Percentiles rank a stretch among this genome's conserved stretches.
Conservation (phyloP, 2,888 invertebrate genomes). For the Rhimphoctona megacephalus region DNA sequence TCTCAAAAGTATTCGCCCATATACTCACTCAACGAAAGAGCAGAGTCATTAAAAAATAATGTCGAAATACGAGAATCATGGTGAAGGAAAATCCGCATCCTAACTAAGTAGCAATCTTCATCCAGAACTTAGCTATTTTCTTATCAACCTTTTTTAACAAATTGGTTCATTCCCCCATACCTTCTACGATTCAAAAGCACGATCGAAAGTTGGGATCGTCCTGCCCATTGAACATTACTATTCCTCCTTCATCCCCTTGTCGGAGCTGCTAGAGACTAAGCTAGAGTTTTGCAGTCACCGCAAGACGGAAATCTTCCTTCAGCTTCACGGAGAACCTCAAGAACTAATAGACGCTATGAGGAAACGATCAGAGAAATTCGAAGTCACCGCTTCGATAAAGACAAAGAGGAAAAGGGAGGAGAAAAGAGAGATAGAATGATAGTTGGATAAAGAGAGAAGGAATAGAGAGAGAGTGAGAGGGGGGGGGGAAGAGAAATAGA, state of each 20-base stretch:
- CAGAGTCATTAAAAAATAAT: background rate
- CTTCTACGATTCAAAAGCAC: constrained; percentile 65
- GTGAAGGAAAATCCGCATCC: background rate
- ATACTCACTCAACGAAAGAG: background rate
- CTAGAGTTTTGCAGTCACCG: constrained; percentile 57
- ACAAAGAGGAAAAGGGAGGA: constrained; percentile 4
- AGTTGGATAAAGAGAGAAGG: constrained; percentile 19
- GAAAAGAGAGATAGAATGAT: constrained; percentile 5
- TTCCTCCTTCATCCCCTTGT: constrained; percentile 54
- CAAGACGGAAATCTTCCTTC: constrained; percentile 49
- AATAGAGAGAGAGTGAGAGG: constrained; percentile 13
- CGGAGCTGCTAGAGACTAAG: constrained; percentile 60
- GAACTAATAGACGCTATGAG: constrained; percentile 65
- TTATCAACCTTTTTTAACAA: constrained; percentile 50
- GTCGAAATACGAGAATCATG: background rate
- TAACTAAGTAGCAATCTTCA: background rate
- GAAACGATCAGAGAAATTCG: constrained; percentile 66
- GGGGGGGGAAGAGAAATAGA: background rate
- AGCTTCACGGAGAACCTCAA: constrained; percentile 54
- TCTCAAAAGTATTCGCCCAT: constrained; percentile 1
- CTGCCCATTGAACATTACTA: constrained; percentile 67
- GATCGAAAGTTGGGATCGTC: constrained; percentile 63
- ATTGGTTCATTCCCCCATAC: constrained; percentile 45
- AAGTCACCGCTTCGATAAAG: constrained; percentile 46
- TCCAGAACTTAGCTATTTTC: constrained; percentile 42